Conservation (phyloP, 1,140 invertebrate genomes). For the Brachionus rubens region DNA sequence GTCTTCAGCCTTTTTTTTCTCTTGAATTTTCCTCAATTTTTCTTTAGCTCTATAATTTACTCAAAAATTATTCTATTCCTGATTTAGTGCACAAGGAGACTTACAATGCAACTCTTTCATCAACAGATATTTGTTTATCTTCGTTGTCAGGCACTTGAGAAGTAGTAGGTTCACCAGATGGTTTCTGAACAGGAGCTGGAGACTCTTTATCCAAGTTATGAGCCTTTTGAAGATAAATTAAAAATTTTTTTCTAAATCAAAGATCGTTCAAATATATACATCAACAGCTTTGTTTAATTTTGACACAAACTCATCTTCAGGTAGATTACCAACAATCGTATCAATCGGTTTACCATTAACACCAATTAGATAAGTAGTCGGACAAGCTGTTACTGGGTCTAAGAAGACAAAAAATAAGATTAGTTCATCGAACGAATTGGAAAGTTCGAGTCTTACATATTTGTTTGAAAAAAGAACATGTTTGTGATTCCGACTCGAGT, state of each 20-base stretch:
- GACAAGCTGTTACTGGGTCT: slow-evolving; percentile 4
- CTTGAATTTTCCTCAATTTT: slow-evolving; percentile 38
- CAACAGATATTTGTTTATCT: neutral
- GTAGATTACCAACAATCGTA: neutral
- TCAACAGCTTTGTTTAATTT: slow-evolving; percentile 30
- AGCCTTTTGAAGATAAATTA: neutral
- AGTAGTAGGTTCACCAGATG: neutral
- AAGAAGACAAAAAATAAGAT: too few species aligned
- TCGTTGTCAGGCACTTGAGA: neutral
- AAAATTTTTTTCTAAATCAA: neutral
- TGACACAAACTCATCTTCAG: neutral
- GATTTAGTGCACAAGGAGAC: too few species aligned
- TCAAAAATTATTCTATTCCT: neutral
- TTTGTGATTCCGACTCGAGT: neutral
- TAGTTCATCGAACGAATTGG: too few species aligned
- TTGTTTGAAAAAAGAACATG: slow-evolving; percentile 33
- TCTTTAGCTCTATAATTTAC: slow-evolving; percentile 8
- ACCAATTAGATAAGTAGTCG: slow-evolving; percentile 39
- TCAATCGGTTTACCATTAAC: neutral
- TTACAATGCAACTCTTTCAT: slow-evolving; percentile 38
- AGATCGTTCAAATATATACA: neutral
- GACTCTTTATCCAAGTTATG: slow-evolving; percentile 10
- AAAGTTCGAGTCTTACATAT: too few species aligned
- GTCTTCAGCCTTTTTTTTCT: slow-evolving; percentile 32
- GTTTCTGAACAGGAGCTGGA: neutral